Percentiles rank a stretch among this genome's conserved stretches.
phyloP scores from a whole-genome alignment of 2,113 vertebrate genomes.

The Thunnus maccoyii region DNA sequence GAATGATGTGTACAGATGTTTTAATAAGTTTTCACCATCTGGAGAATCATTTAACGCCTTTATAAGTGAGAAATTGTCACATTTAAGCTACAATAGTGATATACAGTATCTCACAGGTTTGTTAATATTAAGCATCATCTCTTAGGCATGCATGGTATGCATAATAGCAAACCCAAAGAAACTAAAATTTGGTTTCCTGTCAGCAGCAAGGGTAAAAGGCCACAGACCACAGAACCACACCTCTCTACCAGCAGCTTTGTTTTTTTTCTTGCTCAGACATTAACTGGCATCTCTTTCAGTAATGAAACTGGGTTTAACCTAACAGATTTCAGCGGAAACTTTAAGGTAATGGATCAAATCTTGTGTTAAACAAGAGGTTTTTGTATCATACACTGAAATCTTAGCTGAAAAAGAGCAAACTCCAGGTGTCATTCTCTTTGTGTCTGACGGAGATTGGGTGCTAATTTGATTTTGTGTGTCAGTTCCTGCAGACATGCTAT shows the following conservation, averaged over 20 bases:
- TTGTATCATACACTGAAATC: neutral
- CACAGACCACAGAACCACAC: constrained; percentile 41
- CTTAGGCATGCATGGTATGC: neutral
- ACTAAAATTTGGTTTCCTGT: constrained; percentile 51
- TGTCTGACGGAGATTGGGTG: neutral
- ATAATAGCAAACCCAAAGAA: neutral
- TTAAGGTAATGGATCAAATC: neutral
- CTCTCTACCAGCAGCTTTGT: neutral
- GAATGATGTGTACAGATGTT: neutral
- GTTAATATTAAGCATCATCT: neutral
- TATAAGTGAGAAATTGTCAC: neutral
- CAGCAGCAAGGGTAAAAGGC: neutral
- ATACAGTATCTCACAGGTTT: too few species aligned
- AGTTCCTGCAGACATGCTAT: constrained; percentile 27
- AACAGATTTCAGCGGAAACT: neutral
- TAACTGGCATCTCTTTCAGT: neutral
- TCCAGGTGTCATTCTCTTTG: fast-evolving
- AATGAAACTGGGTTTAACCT: neutral
- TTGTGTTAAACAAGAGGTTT: too few species aligned
- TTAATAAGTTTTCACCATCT: neutral
- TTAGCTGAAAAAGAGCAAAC: neutral
- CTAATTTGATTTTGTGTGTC: neutral
- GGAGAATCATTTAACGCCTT: neutral
- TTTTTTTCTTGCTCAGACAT: neutral
- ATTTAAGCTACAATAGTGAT: too few species aligned